These are phyloP conservation scores for Gastracanthus pulcherrimus DNA, from an alignment of 2,888 invertebrate species.

Conservation along the genomic window DNA sequence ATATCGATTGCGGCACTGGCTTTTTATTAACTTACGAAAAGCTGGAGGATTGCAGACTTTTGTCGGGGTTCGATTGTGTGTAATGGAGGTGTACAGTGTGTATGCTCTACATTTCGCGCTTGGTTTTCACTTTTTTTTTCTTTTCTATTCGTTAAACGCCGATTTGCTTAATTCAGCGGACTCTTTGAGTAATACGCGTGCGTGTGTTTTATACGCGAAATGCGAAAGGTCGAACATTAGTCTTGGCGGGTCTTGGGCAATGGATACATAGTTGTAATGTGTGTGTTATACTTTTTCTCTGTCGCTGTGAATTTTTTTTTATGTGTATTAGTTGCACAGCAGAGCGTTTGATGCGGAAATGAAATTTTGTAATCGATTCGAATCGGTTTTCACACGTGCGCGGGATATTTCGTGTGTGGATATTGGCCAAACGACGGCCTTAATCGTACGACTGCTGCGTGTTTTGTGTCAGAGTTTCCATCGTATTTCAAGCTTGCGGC, in stretches of 20 bases:
- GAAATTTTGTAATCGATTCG: constrained; percentile 19
- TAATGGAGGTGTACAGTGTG: too few relatives aligned
- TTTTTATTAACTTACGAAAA: not conserved
- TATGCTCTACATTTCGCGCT: not conserved
- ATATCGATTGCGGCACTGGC: not conserved
- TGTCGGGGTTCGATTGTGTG: too few relatives aligned
- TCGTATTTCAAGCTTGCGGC: not conserved
- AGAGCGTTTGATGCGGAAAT: not conserved
- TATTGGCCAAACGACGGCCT: not conserved
- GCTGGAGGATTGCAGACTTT: not conserved
- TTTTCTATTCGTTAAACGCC: constrained; percentile 60
- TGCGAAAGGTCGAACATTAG: not conserved
- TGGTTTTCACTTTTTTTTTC: constrained; percentile 61
- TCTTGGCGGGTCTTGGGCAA: not conserved
- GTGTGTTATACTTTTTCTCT: not conserved
- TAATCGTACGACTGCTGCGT: not conserved
- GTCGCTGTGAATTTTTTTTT: not conserved
- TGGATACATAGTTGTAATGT: not conserved
- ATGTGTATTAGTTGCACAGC: not conserved
- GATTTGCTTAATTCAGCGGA: constrained; percentile 14
- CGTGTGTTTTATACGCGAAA: not conserved
- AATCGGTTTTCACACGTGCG: not conserved
- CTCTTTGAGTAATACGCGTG: constrained; percentile 5
- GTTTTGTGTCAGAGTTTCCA: too few relatives aligned
- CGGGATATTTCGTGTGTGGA: not conserved